Conservation (phyloP, 2,888 invertebrate species). For the Adelphocoris suturalis region DNA sequence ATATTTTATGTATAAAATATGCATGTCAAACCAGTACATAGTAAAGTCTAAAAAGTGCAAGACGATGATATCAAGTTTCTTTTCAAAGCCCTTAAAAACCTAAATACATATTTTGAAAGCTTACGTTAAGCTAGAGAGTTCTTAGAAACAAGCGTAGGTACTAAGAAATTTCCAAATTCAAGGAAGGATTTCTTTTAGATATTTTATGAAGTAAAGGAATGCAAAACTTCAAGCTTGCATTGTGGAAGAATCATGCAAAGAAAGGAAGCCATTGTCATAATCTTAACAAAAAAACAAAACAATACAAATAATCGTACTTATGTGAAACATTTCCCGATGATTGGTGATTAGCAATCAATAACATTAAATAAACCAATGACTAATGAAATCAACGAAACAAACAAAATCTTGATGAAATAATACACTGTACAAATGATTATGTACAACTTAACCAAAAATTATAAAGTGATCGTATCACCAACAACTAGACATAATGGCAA, state of each 20-base stretch:
- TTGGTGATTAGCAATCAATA: neutral
- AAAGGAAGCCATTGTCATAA: neutral
- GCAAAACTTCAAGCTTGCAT: slow-evolving; percentile 7
- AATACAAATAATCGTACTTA: no score
- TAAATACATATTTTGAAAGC: slow-evolving; percentile 47
- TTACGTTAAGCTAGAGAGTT: slow-evolving; percentile 47
- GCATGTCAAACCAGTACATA: neutral
- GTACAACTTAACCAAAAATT: slow-evolving; percentile 41
- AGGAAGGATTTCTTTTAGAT: slow-evolving; percentile 20
- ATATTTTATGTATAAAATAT: neutral
- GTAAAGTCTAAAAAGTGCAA: slow-evolving; percentile 11
- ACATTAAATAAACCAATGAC: neutral
- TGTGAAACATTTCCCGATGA: neutral
- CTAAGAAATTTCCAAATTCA: neutral
- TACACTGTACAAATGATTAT: slow-evolving; percentile 50
- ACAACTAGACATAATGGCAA: slow-evolving; percentile 52
- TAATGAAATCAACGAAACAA: slow-evolving; percentile 14
- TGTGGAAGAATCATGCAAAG: slow-evolving; percentile 25
- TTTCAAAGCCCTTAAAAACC: slow-evolving; percentile 26
- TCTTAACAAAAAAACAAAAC: neutral
- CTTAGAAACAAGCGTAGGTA: slow-evolving; percentile 48
- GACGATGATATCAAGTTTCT: neutral
- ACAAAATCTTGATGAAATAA: neutral
- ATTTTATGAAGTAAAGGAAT: slow-evolving; percentile 24
- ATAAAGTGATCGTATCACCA: slow-evolving; percentile 13